These are phyloP conservation scores for Gandaritis pyraliata DNA, from an alignment of 2,888 invertebrate species.

Conservation along the genomic window DNA sequence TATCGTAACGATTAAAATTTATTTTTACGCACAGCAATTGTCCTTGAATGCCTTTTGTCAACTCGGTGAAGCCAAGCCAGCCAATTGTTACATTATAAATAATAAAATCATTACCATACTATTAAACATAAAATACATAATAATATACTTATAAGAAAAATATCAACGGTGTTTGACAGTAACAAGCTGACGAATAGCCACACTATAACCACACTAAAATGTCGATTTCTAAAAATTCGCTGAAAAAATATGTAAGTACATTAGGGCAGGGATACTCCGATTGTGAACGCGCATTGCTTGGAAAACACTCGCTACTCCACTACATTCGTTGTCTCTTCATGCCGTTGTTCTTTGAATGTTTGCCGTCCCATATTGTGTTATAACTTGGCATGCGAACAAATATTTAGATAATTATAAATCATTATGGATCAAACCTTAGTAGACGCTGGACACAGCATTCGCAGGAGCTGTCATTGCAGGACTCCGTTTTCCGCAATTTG, in stretches of 20 bases:
- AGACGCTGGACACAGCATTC: slow-evolving; percentile 64
- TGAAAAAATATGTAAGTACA: slow-evolving; percentile 37
- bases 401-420: slow-evolving; percentile 34
- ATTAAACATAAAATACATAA: slow-evolving; percentile 25
- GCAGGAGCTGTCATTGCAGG: slow-evolving; percentile 56
- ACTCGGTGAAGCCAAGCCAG: slow-evolving; percentile 5
- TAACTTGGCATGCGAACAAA: slow-evolving; percentile 36
- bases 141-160: slow-evolving; percentile 12
- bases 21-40: slow-evolving; percentile 35
- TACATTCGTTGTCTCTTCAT: slow-evolving; percentile 27
- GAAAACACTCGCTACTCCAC: slow-evolving; percentile 44
- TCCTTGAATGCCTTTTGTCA: slow-evolving; percentile 3
- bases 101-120: slow-evolving; percentile 34
- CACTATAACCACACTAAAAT: slow-evolving; percentile 40
- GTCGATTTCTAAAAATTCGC: slow-evolving; percentile 48
- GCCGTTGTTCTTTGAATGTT: slow-evolving; percentile 2
- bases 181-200: slow-evolving; percentile 36
- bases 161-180: slow-evolving; percentile 11
- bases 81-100: slow-evolving; percentile 5
- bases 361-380: background rate
- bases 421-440: slow-evolving; percentile 69
- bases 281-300: slow-evolving; percentile 44
- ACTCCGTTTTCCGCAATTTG: slow-evolving; percentile 63
- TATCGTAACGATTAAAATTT: slow-evolving; percentile 31
- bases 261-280: slow-evolving; percentile 18